Base-by-base conservation (phyloP, 2,888 invertebrate species). In the Agrochola macilenta region DNA sequence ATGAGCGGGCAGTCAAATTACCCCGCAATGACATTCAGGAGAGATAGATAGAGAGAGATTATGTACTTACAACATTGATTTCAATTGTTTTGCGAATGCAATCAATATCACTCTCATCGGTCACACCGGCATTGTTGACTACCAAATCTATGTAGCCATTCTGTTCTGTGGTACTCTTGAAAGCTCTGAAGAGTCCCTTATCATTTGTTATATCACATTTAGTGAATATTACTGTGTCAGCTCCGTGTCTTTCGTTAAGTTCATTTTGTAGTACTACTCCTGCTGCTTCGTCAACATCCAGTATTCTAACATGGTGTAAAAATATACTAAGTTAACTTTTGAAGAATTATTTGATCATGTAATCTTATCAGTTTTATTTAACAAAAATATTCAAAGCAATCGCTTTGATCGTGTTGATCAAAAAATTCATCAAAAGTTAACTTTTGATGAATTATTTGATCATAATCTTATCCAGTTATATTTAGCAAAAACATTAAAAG, bases 101-200 rank as follows among this genome's bases (percentile, higher is more conserved):
- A n/a, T 80, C 74, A 30, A 69, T 71, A n/a, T 65, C 77, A 8
- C 78, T 86, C 49, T 92, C 91, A 71, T 92, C 89, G 74, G 88
- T 83, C 23, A 91, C 83, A 1, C 91, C 93, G 30, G 93, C 93
- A 69, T 92, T 92, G 69, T 93, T 93, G 17, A 94, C 77, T 23
- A 93, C 89, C 0, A 92, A 76, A 63, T 94, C 92, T 26, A 93
- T 86, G 69, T 82, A 81, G 1, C 86, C 90, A 26, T 89, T 72
- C 1, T 89, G 82, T 5, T 88, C 78, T n/a, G 81, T 72, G 0
- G 89, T 86, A 57, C 64, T 70, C 8, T 91, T 83, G 54, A 90
- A 92, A 3, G 87, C 90, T 0, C 49, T 76, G 26, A 89, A 78
- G 14, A 93, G 80, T 64, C 90, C 80, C 7, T 90, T 88, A 5